Evolutionary conservation across 2,113 vertebrate species (phyloP).

Genomic region (Megaptera novaeangliae): DNA sequence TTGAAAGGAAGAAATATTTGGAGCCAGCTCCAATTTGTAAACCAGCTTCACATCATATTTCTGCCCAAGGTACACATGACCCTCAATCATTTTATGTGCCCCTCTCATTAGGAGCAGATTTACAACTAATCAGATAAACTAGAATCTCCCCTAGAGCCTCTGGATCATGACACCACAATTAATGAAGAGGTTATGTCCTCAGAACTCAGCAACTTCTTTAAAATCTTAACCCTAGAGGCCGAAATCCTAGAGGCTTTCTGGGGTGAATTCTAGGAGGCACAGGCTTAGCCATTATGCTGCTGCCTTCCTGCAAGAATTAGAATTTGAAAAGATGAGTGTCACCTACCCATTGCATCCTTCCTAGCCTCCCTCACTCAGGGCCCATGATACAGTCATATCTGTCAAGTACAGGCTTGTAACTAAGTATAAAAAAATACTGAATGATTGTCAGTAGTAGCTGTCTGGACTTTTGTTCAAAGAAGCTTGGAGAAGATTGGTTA

Average conservation of each 20-base stretch:
- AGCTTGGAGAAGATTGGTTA: background rate
- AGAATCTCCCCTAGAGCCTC: background rate
- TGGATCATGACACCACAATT: conserved; percentile 1
- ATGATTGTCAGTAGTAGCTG: background rate
- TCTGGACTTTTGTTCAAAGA: background rate
- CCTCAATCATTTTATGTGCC: conserved; percentile 57
- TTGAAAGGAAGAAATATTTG: conserved; percentile 69
- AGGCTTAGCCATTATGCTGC: background rate
- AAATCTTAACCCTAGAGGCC: background rate
- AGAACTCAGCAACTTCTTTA: conserved; percentile 20
- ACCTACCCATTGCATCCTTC: background rate
- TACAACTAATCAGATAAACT: conserved; percentile 42
- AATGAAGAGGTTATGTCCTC: conserved; percentile 1
- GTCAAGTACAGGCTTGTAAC: background rate
- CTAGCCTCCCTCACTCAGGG: background rate
- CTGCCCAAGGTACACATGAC: conserved; percentile 47
- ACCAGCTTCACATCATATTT: conserved; percentile 55
- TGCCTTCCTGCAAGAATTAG: background rate
- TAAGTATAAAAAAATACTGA: background rate
- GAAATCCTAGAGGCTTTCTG: background rate
- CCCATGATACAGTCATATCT: background rate
- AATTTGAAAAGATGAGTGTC: background rate
- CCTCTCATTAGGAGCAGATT: conserved; percentile 71
- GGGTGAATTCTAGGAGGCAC: background rate
- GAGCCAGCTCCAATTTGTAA: conserved; percentile 55